A percentile compares a stretch with the other conserved stretches of the same genome.
Evolutionary conservation across 2,113 vertebrate species (phyloP).

Genomic region (Centropus bengalensis): DNA sequence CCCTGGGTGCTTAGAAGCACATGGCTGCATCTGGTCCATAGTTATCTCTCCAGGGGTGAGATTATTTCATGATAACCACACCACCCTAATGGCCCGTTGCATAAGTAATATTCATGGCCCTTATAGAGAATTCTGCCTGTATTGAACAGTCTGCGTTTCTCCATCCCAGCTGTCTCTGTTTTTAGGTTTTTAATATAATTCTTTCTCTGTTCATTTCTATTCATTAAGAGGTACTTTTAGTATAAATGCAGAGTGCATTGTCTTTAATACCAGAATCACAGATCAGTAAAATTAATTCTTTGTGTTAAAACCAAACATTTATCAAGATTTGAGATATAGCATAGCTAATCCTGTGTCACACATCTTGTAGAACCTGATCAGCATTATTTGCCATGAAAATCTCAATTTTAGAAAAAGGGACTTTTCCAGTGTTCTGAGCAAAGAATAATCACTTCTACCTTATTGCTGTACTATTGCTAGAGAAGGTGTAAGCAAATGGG

Average conservation of each 20-base stretch:
- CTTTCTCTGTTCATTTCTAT: not conserved
- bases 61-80: constrained; percentile 57
- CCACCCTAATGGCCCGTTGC: not conserved
- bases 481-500: not conserved
- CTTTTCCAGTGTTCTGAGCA: not conserved
- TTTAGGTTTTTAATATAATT: not conserved
- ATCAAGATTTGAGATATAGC: not conserved
- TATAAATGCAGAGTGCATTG: not conserved
- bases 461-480: not conserved
- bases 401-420: not conserved
- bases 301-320: not conserved
- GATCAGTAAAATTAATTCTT: not conserved
- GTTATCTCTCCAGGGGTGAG: constrained; percentile 58
- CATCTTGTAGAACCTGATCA: not conserved
- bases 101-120: constrained; percentile 60
- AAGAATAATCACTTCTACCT: not conserved
- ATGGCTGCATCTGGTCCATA: constrained; percentile 52
- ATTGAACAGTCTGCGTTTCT: not conserved
- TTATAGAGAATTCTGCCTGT: not conserved
- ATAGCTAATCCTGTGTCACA: not conserved
- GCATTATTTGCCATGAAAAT: not conserved
- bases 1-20: constrained; percentile 37
- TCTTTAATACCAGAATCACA: not conserved
- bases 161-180: not conserved
- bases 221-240: not conserved